Base-by-base conservation (phyloP, 1,140 invertebrate genomes). In the Camponotus floridanus region DNA sequence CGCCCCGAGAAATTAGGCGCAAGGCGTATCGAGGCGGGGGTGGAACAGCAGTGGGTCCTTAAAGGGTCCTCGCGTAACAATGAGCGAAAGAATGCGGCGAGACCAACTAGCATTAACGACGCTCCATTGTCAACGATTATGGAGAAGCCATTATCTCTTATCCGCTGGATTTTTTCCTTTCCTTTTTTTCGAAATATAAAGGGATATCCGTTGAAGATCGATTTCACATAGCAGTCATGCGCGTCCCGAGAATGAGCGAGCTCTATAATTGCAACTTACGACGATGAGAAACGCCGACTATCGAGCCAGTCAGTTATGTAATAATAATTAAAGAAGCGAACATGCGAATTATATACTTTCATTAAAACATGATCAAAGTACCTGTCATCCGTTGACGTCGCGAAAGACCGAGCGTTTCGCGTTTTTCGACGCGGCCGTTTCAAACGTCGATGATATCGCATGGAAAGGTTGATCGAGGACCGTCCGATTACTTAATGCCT, bases 111-210 rank as follows among this genome's bases (percentile, higher is more conserved):
- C 39, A 73, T 90, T 91, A 92, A 91, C 90, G 85, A 88, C 86
- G 86, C 74, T 86, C 91, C 87, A 94, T 94, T 94, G 93, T 94
- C 79, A 45, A 64, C 86, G 89, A 91, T 93, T 92, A 86, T 92
- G 86, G 91, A 91, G 90, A 92, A 93, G 91, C 90, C 90, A 87
- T 87, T 51, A 51, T 51, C 48, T 51, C 88, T 86, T 87, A 89
- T 91, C 73, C 59, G 26, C 71, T 85, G 33, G 5, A 33, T 68
- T 84, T 87, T 88, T 85, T 87, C 87, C 74, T 88, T 64, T 88
- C 88, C 61, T 68, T 80, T 80, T 33, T 57, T 36, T 21, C 31
- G 1, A 6, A 2, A 74, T 39, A 26, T 18, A 31, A 9, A 15
- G 15, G 13, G 33, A 39, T 45, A 21, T 61, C 55, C 26, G 3